A percentile compares a stretch with the other conserved stretches of the same genome.
phyloP scores from a whole-genome alignment of 2,888 invertebrate genomes.

The Notodonta dromedarius region DNA sequence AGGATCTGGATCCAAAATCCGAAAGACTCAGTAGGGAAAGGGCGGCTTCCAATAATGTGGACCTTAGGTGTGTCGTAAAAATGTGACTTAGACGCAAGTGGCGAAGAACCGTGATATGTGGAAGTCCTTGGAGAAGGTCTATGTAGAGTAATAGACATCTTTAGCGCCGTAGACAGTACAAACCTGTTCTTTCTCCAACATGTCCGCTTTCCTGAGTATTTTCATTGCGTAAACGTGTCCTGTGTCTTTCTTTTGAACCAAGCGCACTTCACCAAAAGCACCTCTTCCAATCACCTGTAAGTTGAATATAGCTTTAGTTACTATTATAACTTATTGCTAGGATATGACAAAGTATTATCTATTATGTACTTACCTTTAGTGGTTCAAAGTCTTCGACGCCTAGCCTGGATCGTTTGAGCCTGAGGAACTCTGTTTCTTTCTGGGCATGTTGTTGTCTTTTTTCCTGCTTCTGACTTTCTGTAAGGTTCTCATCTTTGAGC shows the following conservation, averaged over 20 bases:
- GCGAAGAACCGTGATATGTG: too few relatives aligned
- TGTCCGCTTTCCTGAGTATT: conserved; percentile 98
- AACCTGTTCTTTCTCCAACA: conserved; percentile 99
- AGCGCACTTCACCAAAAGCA: conserved; percentile 96
- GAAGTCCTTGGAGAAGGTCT: too few relatives aligned
- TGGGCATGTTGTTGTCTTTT: conserved; percentile 97
- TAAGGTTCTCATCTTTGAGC: conserved; percentile 96
- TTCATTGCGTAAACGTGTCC: conserved; percentile 99
- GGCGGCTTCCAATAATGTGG: too few relatives aligned
- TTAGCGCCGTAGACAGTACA: conserved; percentile 6
- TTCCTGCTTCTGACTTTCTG: conserved; percentile 97
- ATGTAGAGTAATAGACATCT: background rate
- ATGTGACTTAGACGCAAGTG: too few relatives aligned
- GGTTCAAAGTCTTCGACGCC: conserved; percentile 99
- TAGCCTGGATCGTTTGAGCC: conserved; percentile 96
- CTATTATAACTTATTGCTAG: background rate
- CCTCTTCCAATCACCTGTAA: conserved; percentile 91
- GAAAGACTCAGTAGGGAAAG: too few relatives aligned
- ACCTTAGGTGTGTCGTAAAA: too few relatives aligned
- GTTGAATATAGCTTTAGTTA: background rate
- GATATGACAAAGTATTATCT: background rate
- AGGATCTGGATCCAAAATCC: too few relatives aligned
- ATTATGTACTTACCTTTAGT: conserved; percentile 88
- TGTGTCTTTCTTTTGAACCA: conserved; percentile 99
- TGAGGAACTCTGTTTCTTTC: conserved; percentile 99